Evolutionary conservation across 2,797 vertebrate genomes (phyloP), one percentile per base, ranked within the genome.

Genomic region (Coilia nasus): DNA sequence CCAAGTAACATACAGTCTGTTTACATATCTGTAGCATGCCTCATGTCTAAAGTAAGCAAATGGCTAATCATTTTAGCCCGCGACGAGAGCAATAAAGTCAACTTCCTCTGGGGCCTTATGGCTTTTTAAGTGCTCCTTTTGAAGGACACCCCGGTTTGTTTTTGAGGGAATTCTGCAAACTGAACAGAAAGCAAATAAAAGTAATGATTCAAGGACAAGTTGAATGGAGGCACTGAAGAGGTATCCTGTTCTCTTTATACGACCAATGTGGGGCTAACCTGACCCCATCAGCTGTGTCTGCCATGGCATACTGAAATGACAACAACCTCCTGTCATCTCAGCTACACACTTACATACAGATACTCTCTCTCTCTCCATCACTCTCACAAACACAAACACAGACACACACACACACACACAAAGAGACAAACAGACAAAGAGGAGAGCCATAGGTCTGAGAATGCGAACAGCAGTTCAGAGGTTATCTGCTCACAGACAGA

Each of bases 31-130:
- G 92, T 91, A 90, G 94, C 93, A 93, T 94, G 94, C 93, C 94
- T 95, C 93, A 93, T 91, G 92, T 93, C 92, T 94, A 94, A 93
- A 94, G 93, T 95, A 95, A 96, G 94, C 94, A 96, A 94, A 94
- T 93, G 91, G 89, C 92, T 95, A 94, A 95, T 96, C 95, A 95
- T 96, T 96, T 95, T 94, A 94, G 93, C 89, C 94, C 92, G 93
- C 92, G 91, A 94, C 93, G 92, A 93, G 93, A 96, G 93, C 94
- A 95, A 94, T 95, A 94, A 96, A 96, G 93, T 93, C 94, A 92
- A 94, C 94, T 95, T 96, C 95, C 95, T 93, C 89, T 91, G 92
- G 93, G 80, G 94, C 92, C 92, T 95, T 94, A 94, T 92, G 93
- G 93, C 91, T 94, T 93, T 93, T 93, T 94, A 92, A 94, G 89